Evolutionary conservation across 2,797 vertebrate species (phyloP).

Genomic region (Spheniscus humboldti): DNA sequence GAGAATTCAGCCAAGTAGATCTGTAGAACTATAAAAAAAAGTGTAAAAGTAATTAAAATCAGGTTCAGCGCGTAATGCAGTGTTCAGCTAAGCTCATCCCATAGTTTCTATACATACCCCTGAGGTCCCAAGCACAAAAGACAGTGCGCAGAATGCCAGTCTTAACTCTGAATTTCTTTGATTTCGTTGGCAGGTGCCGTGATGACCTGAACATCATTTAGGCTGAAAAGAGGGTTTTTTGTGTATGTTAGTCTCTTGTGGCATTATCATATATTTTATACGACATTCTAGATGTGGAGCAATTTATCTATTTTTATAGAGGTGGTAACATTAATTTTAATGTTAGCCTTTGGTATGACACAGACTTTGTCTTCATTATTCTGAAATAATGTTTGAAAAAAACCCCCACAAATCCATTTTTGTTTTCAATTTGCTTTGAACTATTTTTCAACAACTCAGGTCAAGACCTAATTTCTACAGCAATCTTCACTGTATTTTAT

Average conservation of each 20-base stretch:
- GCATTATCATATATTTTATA: neutral
- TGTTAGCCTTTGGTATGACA: slow-evolving; percentile 66
- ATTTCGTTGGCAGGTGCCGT: neutral
- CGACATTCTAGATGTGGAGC: neutral
- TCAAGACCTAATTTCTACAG: slow-evolving; percentile 82
- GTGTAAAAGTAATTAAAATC: neutral
- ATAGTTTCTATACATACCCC: neutral
- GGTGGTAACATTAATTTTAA: slow-evolving; percentile 68
- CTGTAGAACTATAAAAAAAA: neutral
- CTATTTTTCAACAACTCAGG: slow-evolving; percentile 83
- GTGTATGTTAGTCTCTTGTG: neutral
- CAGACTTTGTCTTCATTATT: slow-evolving; percentile 84
- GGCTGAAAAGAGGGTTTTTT: neutral
- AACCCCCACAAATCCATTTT: slow-evolving; percentile 77
- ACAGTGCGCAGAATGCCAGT: neutral
- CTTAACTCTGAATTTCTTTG: neutral
- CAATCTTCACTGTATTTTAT: slow-evolving; percentile 73
- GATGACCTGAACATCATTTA: neutral
- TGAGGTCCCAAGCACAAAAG: neutral
- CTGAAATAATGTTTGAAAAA: slow-evolving; percentile 69
- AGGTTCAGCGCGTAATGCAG: neutral
- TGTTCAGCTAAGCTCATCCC: neutral
- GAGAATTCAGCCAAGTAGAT: neutral
- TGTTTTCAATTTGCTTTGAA: slow-evolving; percentile 81
- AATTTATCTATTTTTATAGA: slow-evolving; percentile 43